Conservation (phyloP, 2,113 vertebrate genomes). For the Eidolon helvum region DNA sequence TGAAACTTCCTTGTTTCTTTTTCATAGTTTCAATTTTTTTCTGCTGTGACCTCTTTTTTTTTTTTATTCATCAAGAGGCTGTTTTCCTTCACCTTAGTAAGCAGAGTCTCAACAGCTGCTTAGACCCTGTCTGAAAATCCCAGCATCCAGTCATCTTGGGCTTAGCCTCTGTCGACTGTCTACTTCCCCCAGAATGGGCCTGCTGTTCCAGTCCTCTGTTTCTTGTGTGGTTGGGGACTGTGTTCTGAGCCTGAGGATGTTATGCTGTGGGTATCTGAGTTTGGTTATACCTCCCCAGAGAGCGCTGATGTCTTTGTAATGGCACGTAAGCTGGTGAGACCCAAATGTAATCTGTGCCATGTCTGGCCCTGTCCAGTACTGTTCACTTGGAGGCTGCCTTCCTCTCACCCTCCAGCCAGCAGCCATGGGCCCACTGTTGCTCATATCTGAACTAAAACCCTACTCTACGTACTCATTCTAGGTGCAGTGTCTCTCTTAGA, state of each 20-base stretch:
- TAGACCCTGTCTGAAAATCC: not conserved
- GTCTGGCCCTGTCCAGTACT: not conserved
- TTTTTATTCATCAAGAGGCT: not conserved
- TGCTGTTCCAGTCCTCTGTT: not conserved
- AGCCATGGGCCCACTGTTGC: not conserved
- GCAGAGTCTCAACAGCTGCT: not conserved
- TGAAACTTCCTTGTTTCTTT: not conserved
- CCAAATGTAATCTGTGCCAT: not conserved
- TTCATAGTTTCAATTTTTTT: not conserved
- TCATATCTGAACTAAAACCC: not conserved
- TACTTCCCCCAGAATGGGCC: not conserved
- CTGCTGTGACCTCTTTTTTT: not conserved
- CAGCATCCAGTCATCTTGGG: not conserved
- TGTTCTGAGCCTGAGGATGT: not conserved
- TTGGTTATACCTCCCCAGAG: accelerated
- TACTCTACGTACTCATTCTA: accelerated
- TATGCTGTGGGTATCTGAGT: not conserved
- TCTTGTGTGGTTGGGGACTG: not conserved
- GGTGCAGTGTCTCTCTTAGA: accelerated
- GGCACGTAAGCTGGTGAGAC: not conserved
- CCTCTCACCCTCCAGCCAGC: not conserved
- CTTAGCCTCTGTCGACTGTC: not conserved
- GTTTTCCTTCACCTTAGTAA: not conserved
- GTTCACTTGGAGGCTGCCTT: not conserved
- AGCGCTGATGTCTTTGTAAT: not conserved